Conservation (phyloP, 2,888 invertebrate species). For the Drosophila ustulata region DNA sequence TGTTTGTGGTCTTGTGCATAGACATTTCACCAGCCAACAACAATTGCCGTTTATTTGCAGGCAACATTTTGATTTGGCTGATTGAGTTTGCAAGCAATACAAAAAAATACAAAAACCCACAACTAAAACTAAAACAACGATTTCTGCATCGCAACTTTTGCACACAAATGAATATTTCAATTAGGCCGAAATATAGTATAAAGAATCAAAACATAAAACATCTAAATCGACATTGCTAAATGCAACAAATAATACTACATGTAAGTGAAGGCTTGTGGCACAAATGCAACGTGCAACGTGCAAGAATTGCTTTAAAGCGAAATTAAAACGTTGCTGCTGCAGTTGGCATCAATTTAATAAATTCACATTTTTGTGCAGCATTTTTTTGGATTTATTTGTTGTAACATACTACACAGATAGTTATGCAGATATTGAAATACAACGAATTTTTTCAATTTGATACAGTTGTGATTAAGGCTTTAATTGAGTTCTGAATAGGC, state of each 20-base stretch:
- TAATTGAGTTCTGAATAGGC: slow-evolving; percentile 4
- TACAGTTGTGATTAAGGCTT: neutral
- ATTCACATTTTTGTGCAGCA: neutral
- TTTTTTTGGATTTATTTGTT: neutral
- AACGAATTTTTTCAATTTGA: neutral
- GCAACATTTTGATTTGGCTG: slow-evolving; percentile 70
- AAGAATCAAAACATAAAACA: slow-evolving; percentile 7
- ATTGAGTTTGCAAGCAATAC: slow-evolving; percentile 59
- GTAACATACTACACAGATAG: neutral
- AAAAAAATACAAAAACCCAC: slow-evolving; percentile 21
- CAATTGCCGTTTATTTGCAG: slow-evolving; percentile 69
- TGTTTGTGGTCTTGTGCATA: slow-evolving; percentile 69
- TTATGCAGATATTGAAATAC: too few species aligned
- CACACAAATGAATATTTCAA: slow-evolving; percentile 39
- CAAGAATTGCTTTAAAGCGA: neutral
- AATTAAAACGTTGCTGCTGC: neutral
- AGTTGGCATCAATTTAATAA: neutral
- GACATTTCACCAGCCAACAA: slow-evolving; percentile 54
- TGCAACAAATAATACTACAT: neutral
- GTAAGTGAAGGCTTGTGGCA: neutral
- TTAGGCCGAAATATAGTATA: slow-evolving; percentile 17
- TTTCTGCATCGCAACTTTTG: neutral
- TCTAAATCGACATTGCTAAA: slow-evolving; percentile 1
- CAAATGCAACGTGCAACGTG: too few species aligned
- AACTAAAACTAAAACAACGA: neutral